Evolutionary conservation across 2,113 vertebrate genomes (phyloP).

Genomic region (Chinchilla lanigera): DNA sequence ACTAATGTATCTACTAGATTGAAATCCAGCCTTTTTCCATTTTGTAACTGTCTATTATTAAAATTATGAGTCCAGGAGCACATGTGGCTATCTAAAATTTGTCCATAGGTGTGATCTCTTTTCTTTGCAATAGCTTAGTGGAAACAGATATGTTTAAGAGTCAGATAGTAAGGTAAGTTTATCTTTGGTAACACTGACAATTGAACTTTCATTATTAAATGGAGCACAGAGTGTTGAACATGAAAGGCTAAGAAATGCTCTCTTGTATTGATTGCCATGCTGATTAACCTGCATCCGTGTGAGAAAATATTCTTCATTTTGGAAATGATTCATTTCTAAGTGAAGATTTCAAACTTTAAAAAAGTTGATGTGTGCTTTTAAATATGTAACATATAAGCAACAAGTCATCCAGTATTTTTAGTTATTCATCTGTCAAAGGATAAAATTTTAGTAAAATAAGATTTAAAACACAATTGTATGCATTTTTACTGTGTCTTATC

Average conservation of each 20-base stretch:
- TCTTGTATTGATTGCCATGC: not conserved
- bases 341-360: not conserved
- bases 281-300: not conserved
- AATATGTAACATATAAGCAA: slow-evolving; percentile 24
- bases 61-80: not conserved
- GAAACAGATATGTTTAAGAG: not conserved
- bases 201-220: not conserved
- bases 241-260: not conserved
- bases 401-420: not conserved
- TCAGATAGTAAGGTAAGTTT: not conserved
- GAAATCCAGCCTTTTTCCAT: not conserved
- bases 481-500: slow-evolving; percentile 5
- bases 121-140: not conserved
- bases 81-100: not conserved
- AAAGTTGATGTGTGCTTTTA: not conserved
- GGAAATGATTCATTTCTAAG: not conserved
- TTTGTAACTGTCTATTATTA: not conserved
- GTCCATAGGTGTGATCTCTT: not conserved
- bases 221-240: not conserved
- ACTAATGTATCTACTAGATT: not conserved
- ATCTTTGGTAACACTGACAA: not conserved
- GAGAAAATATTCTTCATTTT: not conserved
- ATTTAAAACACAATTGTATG: not conserved
- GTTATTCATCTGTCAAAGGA: not conserved
- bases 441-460: not conserved